Evolutionary conservation across 2,888 invertebrate genomes (phyloP).

Genomic region (Petrophora chlorosata): DNA sequence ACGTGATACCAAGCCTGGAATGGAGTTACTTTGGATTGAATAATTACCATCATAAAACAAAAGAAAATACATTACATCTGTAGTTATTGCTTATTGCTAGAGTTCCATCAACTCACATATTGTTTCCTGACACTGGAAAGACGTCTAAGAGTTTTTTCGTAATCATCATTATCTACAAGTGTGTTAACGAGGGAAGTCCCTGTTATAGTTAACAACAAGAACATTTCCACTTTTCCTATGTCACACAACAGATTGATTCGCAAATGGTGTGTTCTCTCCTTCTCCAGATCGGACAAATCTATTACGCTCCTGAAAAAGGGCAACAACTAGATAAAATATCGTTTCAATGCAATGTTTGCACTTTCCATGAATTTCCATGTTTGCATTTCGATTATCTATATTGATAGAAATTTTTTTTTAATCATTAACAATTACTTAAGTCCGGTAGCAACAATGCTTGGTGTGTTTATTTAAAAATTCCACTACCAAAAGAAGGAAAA

Average conservation of each 20-base stretch:
- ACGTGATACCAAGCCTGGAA: conserved; percentile 76
- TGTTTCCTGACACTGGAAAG: conserved; percentile 77
- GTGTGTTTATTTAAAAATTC: too few species aligned
- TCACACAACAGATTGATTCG: conserved; percentile 93
- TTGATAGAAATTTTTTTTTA: too few species aligned
- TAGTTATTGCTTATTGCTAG: neutral
- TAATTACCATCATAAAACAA: too few species aligned
- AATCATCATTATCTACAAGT: conserved; percentile 91
- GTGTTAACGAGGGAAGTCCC: conserved; percentile 94
- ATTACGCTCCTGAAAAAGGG: conserved; percentile 83
- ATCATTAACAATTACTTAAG: too few species aligned
- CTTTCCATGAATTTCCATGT: too few species aligned
- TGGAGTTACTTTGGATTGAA: neutral
- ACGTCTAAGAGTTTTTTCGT: conserved; percentile 88
- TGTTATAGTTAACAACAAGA: conserved; percentile 94
- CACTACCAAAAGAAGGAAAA: neutral
- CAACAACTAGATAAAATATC: too few species aligned
- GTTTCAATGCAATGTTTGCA: too few species aligned
- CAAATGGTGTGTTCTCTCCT: conserved; percentile 94
- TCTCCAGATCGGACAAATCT: conserved; percentile 90
- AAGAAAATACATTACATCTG: neutral
- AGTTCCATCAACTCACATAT: conserved; percentile 82
- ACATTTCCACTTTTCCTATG: conserved; percentile 86
- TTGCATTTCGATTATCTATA: too few species aligned
- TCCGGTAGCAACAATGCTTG: too few species aligned